Evolutionary conservation across 2,113 vertebrate species (phyloP).

Genomic region (Eclectus roratus): DNA sequence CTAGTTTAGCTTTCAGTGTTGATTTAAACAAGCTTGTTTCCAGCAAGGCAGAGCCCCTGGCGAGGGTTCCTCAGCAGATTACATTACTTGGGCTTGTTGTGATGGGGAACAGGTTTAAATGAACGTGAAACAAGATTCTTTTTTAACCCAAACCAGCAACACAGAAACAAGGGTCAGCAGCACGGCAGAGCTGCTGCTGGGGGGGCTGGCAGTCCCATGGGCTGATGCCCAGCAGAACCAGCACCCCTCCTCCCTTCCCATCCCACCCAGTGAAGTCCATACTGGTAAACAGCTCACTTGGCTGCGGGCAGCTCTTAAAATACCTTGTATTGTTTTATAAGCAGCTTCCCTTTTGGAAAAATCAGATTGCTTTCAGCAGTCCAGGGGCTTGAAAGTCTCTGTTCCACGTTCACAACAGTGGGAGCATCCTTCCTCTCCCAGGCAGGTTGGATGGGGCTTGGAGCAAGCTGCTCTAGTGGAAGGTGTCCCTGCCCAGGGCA

Average conservation of each 20-base stretch:
- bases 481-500: background rate
- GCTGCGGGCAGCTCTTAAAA: background rate
- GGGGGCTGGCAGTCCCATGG: background rate
- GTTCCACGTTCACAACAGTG: fast-evolving
- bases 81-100: background rate
- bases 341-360: background rate
- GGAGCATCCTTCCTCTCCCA: background rate
- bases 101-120: background rate
- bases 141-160: background rate
- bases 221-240: fast-evolving
- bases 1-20: background rate
- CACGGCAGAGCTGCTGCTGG: background rate
- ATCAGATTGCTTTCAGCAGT: background rate
- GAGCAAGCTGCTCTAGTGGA: background rate
- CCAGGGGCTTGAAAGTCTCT: background rate
- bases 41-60: background rate
- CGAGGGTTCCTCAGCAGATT: background rate
- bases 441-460: background rate
- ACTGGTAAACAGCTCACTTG: background rate
- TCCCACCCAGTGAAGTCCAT: background rate
- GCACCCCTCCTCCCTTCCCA: background rate
- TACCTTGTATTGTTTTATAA: background rate
- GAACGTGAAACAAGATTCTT: background rate
- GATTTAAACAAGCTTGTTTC: background rate
- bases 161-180: background rate